Conservation (phyloP, 2,797 vertebrate genomes). For the Avahi laniger region DNA sequence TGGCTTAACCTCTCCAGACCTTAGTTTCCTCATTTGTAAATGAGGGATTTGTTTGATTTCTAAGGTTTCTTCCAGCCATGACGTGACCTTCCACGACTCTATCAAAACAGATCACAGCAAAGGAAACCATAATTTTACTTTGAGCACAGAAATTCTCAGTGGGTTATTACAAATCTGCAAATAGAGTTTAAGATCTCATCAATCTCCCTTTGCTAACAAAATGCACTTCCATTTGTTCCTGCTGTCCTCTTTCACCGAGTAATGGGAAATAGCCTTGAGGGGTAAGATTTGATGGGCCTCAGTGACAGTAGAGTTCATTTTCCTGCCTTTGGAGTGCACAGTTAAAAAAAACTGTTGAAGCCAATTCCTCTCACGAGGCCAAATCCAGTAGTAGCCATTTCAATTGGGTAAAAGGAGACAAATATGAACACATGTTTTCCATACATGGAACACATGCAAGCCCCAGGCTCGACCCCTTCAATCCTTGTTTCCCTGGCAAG, state of each 20-base stretch:
- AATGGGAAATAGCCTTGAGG: not conserved
- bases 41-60: conserved; percentile 46
- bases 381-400: not conserved
- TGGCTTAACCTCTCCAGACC: conserved; percentile 6
- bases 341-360: not conserved
- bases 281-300: not conserved
- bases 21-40: conserved; percentile 56
- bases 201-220: not conserved
- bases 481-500: not conserved
- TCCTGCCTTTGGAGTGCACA: not conserved
- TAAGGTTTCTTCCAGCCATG: conserved; percentile 33
- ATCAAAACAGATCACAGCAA: conserved; percentile 30
- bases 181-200: not conserved
- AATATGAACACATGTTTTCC: not conserved
- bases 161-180: conserved; percentile 18
- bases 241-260: not conserved
- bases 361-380: not conserved
- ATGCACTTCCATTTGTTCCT: not conserved
- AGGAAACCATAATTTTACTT: conserved; percentile 32
- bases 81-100: conserved; percentile 11
- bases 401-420: not conserved
- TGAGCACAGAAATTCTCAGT: not conserved
- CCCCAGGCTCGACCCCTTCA: not conserved
- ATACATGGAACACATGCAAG: not conserved
- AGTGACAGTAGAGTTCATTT: not conserved